Evolutionary conservation across 2,888 invertebrate species (phyloP).

Genomic region (Proisotoma minuta): DNA sequence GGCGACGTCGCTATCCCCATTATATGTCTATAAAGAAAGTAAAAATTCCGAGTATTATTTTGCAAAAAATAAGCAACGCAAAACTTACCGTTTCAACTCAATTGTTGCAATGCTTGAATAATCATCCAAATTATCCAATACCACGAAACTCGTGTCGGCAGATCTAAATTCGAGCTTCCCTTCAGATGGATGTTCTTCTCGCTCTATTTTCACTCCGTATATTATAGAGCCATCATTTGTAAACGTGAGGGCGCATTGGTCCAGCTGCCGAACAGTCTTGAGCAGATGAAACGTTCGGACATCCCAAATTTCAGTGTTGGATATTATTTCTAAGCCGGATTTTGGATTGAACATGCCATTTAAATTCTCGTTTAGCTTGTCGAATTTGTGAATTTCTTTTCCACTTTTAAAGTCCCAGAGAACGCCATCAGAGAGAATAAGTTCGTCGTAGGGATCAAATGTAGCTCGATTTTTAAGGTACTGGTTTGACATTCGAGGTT

Average conservation of each 20-base stretch:
- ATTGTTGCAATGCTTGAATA: conserved; percentile 71
- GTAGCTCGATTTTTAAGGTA: conserved; percentile 92
- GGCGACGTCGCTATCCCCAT: conserved; percentile 33
- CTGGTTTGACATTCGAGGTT: conserved; percentile 76
- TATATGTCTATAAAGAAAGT: conserved; percentile 24
- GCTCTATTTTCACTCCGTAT: conserved; percentile 77
- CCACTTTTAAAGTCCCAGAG: conserved; percentile 86
- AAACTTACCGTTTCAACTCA: conserved; percentile 38
- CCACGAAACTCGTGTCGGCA: conserved; percentile 89
- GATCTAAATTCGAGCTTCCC: conserved; percentile 17
- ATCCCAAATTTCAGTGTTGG: conserved; percentile 99
- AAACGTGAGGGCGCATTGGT: conserved; percentile 84
- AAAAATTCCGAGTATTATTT: conserved; percentile 4
- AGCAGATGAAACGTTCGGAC: conserved; percentile 87
- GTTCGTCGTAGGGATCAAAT: conserved; percentile 86
- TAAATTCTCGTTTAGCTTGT: conserved; percentile 90
- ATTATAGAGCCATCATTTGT: conserved; percentile 80
- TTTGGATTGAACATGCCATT: conserved; percentile 91
- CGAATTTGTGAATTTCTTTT: conserved; percentile 90
- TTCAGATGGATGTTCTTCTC: conserved; percentile 57
- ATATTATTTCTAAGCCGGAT: conserved; percentile 89
- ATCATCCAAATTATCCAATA: conserved; percentile 89
- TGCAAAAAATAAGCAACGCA: conserved; percentile 10
- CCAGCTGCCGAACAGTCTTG: conserved; percentile 87
- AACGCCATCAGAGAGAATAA: conserved; percentile 92